Conservation (phyloP, 1,140 invertebrate species). For the Drosophila elegans region DNA sequence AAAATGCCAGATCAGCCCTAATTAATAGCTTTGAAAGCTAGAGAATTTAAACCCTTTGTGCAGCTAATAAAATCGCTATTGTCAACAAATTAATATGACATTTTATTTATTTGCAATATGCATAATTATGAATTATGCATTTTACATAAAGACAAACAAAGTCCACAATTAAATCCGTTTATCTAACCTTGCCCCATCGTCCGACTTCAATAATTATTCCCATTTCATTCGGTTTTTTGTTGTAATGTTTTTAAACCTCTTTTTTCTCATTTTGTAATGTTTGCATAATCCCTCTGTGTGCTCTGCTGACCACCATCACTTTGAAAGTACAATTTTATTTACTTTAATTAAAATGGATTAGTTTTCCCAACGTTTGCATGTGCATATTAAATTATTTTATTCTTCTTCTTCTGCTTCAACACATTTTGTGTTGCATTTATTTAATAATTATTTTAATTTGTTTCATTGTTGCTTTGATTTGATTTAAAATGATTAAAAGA, state of each 20-base stretch:
- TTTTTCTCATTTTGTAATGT: conserved; percentile 5
- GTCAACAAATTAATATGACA: conserved; percentile 79
- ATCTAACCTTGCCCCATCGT: conserved; percentile 52
- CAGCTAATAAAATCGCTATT: conserved; percentile 73
- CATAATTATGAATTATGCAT: conserved; percentile 74
- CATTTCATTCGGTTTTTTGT: conserved; percentile 53
- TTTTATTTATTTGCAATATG: conserved; percentile 72
- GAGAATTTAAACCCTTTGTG: conserved; percentile 39
- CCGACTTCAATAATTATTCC: conserved; percentile 40
- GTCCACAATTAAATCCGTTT: conserved; percentile 71
- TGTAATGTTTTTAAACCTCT: conserved; percentile 8
- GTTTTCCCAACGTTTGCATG: conserved; percentile 38
- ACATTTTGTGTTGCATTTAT: background rate
- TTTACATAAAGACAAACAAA: conserved; percentile 36
- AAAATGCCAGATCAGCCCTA: conserved; percentile 52
- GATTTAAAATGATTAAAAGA: no score
- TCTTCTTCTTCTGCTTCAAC: background rate
- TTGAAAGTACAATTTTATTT: conserved; percentile 73
- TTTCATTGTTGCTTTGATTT: background rate
- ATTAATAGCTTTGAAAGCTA: conserved; percentile 77
- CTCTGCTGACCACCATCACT: conserved; percentile 44
- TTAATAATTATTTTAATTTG: background rate
- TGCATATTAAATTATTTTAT: conserved; percentile 49
- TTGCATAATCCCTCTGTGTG: conserved; percentile 57
- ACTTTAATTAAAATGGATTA: conserved; percentile 82